Percentiles rank a stretch among this genome's conserved stretches.
These are phyloP conservation scores for Zaprionus lachaisei DNA, from an alignment of 1,140 invertebrate species.

Conservation along the genomic window DNA sequence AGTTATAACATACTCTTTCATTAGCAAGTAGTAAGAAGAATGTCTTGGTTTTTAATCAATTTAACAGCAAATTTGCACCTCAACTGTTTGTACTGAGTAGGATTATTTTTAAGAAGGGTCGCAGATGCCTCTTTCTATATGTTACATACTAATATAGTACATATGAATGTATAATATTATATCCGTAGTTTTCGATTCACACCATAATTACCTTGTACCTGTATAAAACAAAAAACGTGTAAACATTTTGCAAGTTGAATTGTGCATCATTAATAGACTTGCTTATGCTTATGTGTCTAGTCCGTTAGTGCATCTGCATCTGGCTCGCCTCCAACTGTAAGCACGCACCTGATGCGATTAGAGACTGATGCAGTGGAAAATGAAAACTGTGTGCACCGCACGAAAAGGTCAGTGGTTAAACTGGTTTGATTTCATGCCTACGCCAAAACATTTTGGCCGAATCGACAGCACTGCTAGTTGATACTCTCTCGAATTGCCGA, in stretches of 20 bases:
- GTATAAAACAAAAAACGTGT: neutral
- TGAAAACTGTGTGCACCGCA: constrained; percentile 64
- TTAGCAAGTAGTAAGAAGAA: no score
- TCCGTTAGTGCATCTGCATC: no score
- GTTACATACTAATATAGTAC: no score
- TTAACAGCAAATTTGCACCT: no score
- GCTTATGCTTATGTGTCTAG: constrained; percentile 4
- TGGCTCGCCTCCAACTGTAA: constrained; percentile 2
- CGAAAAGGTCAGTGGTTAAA: constrained; percentile 75
- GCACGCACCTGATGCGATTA: constrained; percentile 73
- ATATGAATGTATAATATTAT: no score
- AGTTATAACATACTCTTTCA: no score
- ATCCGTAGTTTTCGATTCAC: neutral
- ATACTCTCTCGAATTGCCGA: constrained; percentile 22
- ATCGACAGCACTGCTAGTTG: neutral
- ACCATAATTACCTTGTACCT: neutral
- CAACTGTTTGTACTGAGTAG: rapidly evolving
- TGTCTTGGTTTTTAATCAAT: no score
- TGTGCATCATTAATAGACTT: constrained; percentile 24
- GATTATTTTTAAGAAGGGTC: no score
- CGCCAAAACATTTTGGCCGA: constrained; percentile 38
- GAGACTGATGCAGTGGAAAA: constrained; percentile 48
- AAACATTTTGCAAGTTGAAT: constrained; percentile 1
- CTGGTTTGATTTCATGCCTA: constrained; percentile 56
- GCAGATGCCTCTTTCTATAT: no score